A percentile compares a stretch with the other conserved stretches of the same genome.
Evolutionary conservation across 2,797 vertebrate species (phyloP).

Genomic region (Stomatorhinus walkeri): DNA sequence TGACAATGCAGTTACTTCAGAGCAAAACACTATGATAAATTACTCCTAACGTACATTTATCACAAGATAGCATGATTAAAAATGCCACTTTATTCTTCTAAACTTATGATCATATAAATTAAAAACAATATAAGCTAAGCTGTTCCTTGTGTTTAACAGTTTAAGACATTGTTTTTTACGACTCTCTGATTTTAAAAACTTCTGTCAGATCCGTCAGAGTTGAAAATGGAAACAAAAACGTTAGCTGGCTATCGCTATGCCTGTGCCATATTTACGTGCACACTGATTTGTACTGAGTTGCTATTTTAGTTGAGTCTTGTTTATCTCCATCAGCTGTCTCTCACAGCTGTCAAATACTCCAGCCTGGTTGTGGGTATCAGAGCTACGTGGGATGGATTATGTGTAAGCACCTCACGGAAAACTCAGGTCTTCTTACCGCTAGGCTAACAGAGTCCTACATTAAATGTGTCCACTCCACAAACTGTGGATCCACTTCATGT

Average conservation of each 20-base stretch:
- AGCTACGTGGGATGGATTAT: conserved; percentile 77
- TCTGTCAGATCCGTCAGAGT: not conserved
- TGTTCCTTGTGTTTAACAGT: not conserved
- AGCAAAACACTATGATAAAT: conserved; percentile 1
- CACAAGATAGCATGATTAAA: not conserved
- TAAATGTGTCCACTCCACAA: conserved; percentile 26
- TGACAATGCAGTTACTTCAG: not conserved
- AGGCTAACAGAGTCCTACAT: conserved; percentile 72
- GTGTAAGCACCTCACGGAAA: conserved; percentile 51
- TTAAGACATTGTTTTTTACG: not conserved
- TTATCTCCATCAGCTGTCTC: conserved; percentile 78
- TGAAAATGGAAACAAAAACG: conserved; percentile 19
- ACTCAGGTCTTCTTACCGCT: conserved; percentile 56
- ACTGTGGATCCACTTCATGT: conserved; percentile 31
- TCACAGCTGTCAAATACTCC: conserved; percentile 79
- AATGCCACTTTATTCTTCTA: not conserved
- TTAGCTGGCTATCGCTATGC: conserved; percentile 71
- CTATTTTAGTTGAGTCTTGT: conserved; percentile 53
- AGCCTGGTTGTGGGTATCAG: conserved; percentile 72
- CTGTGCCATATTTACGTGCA: conserved; percentile 74
- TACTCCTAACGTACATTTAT: conserved; percentile 6
- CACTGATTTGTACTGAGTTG: conserved; percentile 80
- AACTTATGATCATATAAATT: not conserved
- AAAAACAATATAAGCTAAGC: not conserved
- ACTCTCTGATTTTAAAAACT: not conserved